phyloP scores from a whole-genome alignment of 2,888 invertebrate species.

The Trilocha varians region DNA sequence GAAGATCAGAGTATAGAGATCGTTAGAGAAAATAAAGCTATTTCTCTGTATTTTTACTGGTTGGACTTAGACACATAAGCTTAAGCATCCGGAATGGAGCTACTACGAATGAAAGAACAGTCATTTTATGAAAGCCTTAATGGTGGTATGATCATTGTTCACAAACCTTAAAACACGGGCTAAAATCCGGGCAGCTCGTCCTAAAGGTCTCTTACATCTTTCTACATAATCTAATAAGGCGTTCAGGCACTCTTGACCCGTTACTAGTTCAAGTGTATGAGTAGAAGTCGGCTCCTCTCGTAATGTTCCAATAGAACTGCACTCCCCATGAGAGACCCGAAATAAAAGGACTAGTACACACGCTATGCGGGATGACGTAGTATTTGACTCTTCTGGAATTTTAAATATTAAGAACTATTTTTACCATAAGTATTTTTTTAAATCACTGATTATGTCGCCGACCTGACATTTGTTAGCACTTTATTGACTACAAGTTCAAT shows the following conservation, averaged over 20 bases:
- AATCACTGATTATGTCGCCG: no score
- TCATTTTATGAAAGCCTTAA: no score
- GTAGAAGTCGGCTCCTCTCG: constrained; percentile 41
- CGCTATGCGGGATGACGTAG: constrained; percentile 47
- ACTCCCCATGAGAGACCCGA: constrained; percentile 52
- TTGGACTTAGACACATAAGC: no score
- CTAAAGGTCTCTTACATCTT: constrained; percentile 54
- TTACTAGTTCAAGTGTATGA: constrained; percentile 45
- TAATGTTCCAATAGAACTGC: constrained; percentile 27
- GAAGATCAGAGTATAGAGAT: no score
- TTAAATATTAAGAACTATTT: no score
- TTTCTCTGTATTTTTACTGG: no score
- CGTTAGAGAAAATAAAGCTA: no score
- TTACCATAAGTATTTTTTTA: no score
- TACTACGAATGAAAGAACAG: no score
- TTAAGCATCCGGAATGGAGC: no score
- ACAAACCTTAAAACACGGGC: constrained; percentile 55
- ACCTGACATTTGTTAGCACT: no score
- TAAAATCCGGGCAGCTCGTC: constrained; percentile 67
- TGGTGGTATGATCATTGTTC: neutral
- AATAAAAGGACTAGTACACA: constrained; percentile 55
- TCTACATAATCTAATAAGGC: constrained; percentile 63
- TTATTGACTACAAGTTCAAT: no score
- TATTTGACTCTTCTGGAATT: constrained; percentile 21
- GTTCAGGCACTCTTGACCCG: constrained; percentile 48